A percentile compares a stretch with the other conserved stretches of the same genome.
phyloP scores from a whole-genome alignment of 2,113 vertebrate species.

The Corydoras maculifer region DNA sequence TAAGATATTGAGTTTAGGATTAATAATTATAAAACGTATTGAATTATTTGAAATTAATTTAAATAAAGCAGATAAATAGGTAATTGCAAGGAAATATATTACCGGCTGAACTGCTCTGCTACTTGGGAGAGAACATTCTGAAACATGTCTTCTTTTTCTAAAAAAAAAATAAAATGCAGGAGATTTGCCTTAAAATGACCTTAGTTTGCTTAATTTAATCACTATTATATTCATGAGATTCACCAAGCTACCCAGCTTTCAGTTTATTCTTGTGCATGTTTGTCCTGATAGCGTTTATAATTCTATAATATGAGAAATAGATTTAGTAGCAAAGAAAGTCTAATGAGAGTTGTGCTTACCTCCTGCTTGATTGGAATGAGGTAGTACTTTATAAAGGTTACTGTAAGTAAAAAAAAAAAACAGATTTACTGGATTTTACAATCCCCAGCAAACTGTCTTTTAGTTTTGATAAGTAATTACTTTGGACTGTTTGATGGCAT shows the following conservation, averaged over 20 bases:
- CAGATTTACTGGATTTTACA: background rate
- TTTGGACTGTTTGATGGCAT: slow-evolving; percentile 87
- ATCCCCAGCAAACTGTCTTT: too few species aligned
- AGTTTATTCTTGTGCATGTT: too few species aligned
- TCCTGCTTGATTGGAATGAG: slow-evolving; percentile 72
- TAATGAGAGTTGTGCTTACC: slow-evolving; percentile 59
- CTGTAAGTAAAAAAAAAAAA: slow-evolving; percentile 56
- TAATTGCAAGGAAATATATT: slow-evolving; percentile 28
- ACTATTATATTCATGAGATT: too few species aligned
- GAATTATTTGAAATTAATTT: too few species aligned
- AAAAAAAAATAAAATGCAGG: slow-evolving; percentile 1
- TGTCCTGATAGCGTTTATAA: too few species aligned
- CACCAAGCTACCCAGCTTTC: too few species aligned
- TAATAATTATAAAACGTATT: too few species aligned
- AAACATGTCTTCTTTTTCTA: slow-evolving; percentile 88
- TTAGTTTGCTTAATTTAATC: too few species aligned
- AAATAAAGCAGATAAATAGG: background rate
- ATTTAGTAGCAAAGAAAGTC: too few species aligned
- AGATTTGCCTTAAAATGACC: too few species aligned
- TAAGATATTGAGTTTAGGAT: too few species aligned
- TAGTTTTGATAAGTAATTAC: slow-evolving; percentile 50
- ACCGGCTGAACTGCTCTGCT: slow-evolving; percentile 89
- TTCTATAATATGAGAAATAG: too few species aligned
- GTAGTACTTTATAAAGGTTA: slow-evolving; percentile 84
- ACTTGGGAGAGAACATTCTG: slow-evolving; percentile 84